These are phyloP conservation scores for Falco concolor DNA, from an alignment of 2,797 vertebrate species.

Conservation along the genomic window DNA sequence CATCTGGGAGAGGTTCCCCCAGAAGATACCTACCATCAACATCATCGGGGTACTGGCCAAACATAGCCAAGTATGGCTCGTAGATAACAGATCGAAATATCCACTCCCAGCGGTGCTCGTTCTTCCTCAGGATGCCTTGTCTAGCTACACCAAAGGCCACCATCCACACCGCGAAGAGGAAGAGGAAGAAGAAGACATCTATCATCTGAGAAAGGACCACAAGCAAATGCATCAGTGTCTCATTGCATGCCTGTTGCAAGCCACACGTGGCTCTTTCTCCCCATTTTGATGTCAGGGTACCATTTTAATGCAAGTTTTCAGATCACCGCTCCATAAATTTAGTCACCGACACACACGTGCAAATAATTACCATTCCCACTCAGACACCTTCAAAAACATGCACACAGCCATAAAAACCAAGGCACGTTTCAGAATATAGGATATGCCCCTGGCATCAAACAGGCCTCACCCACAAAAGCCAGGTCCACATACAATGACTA, in stretches of 20 bases:
- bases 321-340: background rate
- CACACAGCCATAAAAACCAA: background rate
- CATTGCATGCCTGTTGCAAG: background rate
- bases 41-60: slow-evolving; percentile 79
- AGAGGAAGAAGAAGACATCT: slow-evolving; percentile 82
- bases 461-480: background rate
- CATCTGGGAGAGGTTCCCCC: background rate
- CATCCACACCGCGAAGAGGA: slow-evolving; percentile 82
- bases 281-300: background rate
- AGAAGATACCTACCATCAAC: slow-evolving; percentile 69
- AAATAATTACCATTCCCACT: background rate
- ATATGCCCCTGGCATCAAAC: background rate
- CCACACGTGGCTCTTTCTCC: fast-evolving
- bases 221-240: background rate
- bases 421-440: background rate
- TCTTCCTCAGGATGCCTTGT: slow-evolving; percentile 78
- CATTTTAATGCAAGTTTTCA: background rate
- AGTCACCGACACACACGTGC: background rate
- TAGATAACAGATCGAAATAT: slow-evolving; percentile 82
- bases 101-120: slow-evolving; percentile 79
- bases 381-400: background rate
- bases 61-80: slow-evolving; percentile 80
- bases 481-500: background rate
- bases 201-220: slow-evolving; percentile 65
- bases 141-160: slow-evolving; percentile 81